Conservation (phyloP, 2,113 vertebrate genomes). For the Rostratula benghalensis region DNA sequence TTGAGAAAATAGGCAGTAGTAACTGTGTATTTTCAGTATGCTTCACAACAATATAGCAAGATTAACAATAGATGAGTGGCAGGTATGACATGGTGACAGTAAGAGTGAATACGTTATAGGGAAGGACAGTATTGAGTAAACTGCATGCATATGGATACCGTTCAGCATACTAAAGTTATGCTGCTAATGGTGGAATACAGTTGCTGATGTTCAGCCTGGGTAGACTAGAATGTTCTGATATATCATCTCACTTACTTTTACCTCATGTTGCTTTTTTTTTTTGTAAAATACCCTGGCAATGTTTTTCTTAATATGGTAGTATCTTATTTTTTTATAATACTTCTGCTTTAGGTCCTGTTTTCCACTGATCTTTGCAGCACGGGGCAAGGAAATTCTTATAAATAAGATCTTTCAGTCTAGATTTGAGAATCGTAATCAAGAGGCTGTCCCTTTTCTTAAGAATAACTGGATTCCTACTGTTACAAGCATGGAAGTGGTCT, state of each 20-base stretch:
- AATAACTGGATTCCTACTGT: conserved; percentile 20
- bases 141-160: rapidly evolving
- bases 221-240: neutral
- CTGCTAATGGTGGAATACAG: neutral
- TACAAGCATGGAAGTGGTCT: conserved; percentile 81
- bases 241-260: neutral
- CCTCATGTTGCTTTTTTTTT: neutral
- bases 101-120: neutral
- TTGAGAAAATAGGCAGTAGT: neutral
- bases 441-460: conserved; percentile 25
- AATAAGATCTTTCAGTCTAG: conserved; percentile 52
- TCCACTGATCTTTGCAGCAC: conserved; percentile 46
- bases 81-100: neutral
- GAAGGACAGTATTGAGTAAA: neutral
- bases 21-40: neutral
- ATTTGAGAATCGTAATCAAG: neutral
- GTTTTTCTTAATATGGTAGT: neutral
- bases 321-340: conserved; percentile 75
- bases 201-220: neutral
- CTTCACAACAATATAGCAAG: neutral
- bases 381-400: conserved; percentile 47
- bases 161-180: neutral
- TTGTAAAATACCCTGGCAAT: neutral
- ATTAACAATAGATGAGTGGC: neutral
- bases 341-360: conserved; percentile 77